Base-by-base conservation (phyloP, 2,113 vertebrate genomes). In the Chionodraco myersi region DNA sequence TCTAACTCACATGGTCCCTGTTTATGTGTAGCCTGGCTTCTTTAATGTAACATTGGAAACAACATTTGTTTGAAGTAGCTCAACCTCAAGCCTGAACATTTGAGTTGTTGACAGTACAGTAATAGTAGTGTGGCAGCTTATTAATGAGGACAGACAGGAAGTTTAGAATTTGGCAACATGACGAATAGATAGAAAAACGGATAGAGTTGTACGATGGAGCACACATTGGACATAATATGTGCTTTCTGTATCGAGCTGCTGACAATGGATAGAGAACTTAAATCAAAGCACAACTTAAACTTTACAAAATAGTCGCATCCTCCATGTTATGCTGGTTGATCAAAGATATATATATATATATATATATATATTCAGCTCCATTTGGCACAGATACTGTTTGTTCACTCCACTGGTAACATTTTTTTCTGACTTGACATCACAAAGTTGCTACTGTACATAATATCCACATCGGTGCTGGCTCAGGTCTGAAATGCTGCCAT, bases 301-400 rank as follows among this genome's bases (percentile, higher is more conserved):
- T 92, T 91, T 81, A 94, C 93, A 94, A 95, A 95, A 95, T 48
- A 90, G 16, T 93, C 95, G 94, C 88, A 80, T 89, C 71, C 72
- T 83, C 34, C 2, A 62, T 8, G 73, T 72, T 52, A 82, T 88
- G 88, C 89, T 91, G 86, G 89, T 89, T 77, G 79, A 72, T 86
- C 72, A 70, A 60, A 71, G 77, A 64, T 83, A 79, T 52, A 87
- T 68, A 64, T 81, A 21, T 21, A 21, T 21, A 21, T 21, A 21
- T 21, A 21, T 21, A 21, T 21, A 21, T 21, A 87, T 68, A 64
- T 81, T 89, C 48, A 84, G 77, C 73, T 86, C 59, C 69, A n/a
- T 92, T 93, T 93, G 92, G 92, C 92, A 93, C 92, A 84, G 62
- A 81, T 75, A 88, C 69, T 51, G 58, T 89, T 89, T 87, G 79